Evolutionary conservation across 1,140 invertebrate genomes (phyloP), one percentile per base, ranked within the genome.

Genomic region (Metopolophium dirhodum): DNA sequence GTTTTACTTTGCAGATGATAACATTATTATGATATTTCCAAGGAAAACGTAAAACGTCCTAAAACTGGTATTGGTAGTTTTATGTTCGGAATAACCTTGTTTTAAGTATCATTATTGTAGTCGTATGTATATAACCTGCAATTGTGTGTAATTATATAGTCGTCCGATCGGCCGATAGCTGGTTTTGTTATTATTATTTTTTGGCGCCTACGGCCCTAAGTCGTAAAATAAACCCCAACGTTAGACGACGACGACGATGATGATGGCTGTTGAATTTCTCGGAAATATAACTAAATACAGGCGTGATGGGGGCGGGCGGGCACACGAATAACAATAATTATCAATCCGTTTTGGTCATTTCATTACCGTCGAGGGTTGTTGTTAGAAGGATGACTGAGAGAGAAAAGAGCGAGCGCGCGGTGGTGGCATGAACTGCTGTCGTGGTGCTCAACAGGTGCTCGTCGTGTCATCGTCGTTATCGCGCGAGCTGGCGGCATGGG

Each of bases 281-380:
- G 18, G 22, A 68, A 90, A n/a, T 26, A 2, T n/a, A 51, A 47
- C 61, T 45, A 45, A 45, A 3, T 37, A 9, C 47, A 30, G 68
- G 8, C 4, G 6, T 18, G 22, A 8, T 35, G 45, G 47, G 90
- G 61, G 90, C 61, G 90, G 61, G 90, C 61, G 68, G 61, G 23
- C 18, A n/a, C n/a, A 47, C 61, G 30, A 45, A 54, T 92, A 49
- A 90, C 61, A 45, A 68, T 90, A 45, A 90, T 92, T 83, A 82
- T 83, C 77, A 86, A 54, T 57, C 49, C 35, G 91, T 86, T 93
- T 54, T 54, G 82, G 91, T 93, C 91, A 86, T 93, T 93, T 54
- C 91, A 86, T 93, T 93, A 86, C 49, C 77, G 47, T 57, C 6
- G 49, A 47, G 90, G 91, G 91, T 92, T 54, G 91, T 91, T 91